Conservation (phyloP, 2,797 vertebrate genomes). For the Selene dorsalis region DNA sequence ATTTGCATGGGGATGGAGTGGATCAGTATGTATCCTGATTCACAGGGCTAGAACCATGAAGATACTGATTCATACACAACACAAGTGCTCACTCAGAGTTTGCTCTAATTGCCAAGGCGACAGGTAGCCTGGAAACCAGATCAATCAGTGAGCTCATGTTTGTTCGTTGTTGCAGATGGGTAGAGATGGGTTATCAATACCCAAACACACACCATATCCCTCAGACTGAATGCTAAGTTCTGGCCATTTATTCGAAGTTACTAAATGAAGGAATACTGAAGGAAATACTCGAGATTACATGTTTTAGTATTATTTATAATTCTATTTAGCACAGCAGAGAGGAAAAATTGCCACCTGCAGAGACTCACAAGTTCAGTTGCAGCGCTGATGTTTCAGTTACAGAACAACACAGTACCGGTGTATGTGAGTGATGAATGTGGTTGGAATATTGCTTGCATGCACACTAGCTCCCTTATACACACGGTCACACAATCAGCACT, state of each 20-base stretch:
- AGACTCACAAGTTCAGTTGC: neutral
- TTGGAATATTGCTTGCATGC: conserved; percentile 4
- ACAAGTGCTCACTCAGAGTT: neutral
- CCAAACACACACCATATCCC: neutral
- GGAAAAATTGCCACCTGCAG: neutral
- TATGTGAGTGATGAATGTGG: conserved; percentile 24
- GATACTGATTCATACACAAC: neutral
- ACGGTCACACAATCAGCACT: conserved; percentile 41
- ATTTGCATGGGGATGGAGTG: neutral
- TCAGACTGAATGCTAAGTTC: neutral
- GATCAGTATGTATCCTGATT: neutral
- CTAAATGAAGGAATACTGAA: neutral
- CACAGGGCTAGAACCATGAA: neutral
- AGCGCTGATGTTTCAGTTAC: neutral
- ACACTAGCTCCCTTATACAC: neutral
- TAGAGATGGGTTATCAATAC: neutral
- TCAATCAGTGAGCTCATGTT: neutral
- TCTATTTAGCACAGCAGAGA: neutral
- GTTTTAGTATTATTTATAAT: neutral
- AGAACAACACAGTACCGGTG: conserved; percentile 4
- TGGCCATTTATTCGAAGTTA: neutral
- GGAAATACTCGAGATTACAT: neutral
- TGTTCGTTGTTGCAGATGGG: neutral
- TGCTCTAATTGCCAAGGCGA: neutral
- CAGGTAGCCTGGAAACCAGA: neutral